Percentiles rank a stretch among this genome's conserved stretches.
Conservation (phyloP, 2,797 vertebrate species). For the Linurgus olivaceus region DNA sequence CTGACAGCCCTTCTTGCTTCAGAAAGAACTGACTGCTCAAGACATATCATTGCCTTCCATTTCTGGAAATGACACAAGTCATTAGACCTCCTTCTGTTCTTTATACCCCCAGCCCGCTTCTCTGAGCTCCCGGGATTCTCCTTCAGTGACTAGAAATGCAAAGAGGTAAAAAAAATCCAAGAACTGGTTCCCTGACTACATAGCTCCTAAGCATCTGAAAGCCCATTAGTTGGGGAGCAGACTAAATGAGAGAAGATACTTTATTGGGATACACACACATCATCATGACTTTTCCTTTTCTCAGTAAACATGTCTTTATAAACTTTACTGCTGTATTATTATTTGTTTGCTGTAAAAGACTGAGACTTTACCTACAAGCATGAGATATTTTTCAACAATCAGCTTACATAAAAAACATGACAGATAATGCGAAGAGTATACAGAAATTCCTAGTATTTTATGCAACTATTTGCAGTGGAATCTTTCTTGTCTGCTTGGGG, state of each 20-base stretch:
- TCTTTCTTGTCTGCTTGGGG: background rate
- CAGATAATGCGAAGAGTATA: background rate
- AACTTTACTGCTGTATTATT: background rate
- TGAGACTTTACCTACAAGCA: background rate
- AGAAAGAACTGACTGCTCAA: background rate
- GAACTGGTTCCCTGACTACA: background rate
- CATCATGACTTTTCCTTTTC: background rate
- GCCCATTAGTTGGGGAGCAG: accelerated
- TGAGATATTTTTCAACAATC: background rate
- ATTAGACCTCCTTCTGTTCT: background rate
- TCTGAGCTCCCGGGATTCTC: background rate
- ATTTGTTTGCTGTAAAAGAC: background rate
- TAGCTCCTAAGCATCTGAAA: background rate
- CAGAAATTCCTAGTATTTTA: background rate
- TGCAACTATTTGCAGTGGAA: background rate
- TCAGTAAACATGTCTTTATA: background rate
- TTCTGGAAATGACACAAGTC: background rate
- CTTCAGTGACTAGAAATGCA: background rate
- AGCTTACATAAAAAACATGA: background rate
- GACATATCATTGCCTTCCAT: background rate
- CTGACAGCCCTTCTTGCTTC: background rate
- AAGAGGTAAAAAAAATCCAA: background rate
- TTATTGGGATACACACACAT: background rate
- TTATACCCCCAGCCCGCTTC: background rate
- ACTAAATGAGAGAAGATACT: background rate